Percentiles rank a stretch among this genome's conserved stretches.
These are phyloP conservation scores for Listronotus bonariensis DNA, from an alignment of 1,140 invertebrate species.

Conservation along the genomic window DNA sequence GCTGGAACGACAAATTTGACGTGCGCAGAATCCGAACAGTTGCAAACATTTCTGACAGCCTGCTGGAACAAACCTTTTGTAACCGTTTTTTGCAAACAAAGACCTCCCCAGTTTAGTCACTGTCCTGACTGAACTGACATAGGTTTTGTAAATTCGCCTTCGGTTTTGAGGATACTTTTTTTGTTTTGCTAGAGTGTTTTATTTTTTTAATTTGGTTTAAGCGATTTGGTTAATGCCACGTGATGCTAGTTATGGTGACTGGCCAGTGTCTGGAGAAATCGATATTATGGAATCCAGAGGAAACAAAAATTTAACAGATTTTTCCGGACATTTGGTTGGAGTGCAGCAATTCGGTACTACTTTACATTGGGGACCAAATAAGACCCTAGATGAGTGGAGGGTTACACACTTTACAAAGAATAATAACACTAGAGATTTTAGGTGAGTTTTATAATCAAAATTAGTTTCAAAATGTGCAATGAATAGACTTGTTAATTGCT, in stretches of 20 bases:
- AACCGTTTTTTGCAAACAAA: too few species aligned
- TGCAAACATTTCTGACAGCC: too few species aligned
- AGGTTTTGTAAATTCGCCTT: too few species aligned
- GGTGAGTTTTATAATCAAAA: constrained; percentile 8
- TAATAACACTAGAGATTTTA: constrained; percentile 54
- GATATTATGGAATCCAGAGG: constrained; percentile 64
- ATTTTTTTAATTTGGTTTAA: constrained; percentile 1
- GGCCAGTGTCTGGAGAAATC: constrained; percentile 63
- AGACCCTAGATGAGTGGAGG: constrained; percentile 60
- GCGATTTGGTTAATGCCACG: constrained; percentile 67
- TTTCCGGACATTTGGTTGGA: constrained; percentile 62
- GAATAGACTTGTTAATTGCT: too few species aligned
- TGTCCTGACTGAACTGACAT: too few species aligned
- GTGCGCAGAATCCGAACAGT: too few species aligned
- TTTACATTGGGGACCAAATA: constrained; percentile 67
- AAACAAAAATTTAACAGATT: constrained; percentile 57
- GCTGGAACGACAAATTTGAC: too few species aligned
- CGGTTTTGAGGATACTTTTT: too few species aligned
- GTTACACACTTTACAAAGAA: constrained; percentile 58
- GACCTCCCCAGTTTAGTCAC: too few species aligned
- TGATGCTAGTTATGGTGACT: constrained; percentile 62
- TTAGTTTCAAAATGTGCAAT: too few species aligned
- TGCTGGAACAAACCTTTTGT: too few species aligned
- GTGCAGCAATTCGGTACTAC: constrained; percentile 63
- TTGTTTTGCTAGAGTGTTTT: neutral